phyloP scores from a whole-genome alignment of 2,888 invertebrate species.

The Chalcis sispes region DNA sequence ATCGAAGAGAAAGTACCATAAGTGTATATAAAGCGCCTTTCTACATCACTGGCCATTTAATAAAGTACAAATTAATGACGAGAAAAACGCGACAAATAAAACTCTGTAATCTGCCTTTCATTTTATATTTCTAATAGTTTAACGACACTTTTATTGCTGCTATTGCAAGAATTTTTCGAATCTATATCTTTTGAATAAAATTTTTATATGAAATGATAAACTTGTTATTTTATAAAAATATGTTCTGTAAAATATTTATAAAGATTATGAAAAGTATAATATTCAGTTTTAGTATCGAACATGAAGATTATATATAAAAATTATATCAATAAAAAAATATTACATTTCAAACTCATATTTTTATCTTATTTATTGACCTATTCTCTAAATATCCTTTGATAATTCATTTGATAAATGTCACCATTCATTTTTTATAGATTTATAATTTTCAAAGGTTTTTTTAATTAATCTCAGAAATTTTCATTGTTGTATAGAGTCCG shows the following conservation, averaged over 20 bases:
- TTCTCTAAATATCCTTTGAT: background rate
- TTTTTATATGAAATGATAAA: slow-evolving; percentile 35
- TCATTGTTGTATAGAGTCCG: background rate
- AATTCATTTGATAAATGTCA: background rate
- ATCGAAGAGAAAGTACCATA: background rate
- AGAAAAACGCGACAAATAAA: slow-evolving; percentile 25
- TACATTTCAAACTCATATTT: background rate
- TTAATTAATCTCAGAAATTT: background rate
- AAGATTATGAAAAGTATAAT: slow-evolving; percentile 17
- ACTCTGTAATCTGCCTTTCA: slow-evolving; percentile 23
- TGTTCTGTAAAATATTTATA: slow-evolving; percentile 44
- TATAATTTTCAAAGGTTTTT: background rate
- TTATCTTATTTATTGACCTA: background rate
- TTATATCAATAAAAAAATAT: slow-evolving; percentile 21
- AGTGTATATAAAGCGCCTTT: slow-evolving; percentile 26
- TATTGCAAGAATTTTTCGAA: slow-evolving; percentile 32
- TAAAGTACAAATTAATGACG: slow-evolving; percentile 45
- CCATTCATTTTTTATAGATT: background rate
- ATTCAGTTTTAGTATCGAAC: slow-evolving; percentile 29
- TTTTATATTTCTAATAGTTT: slow-evolving; percentile 30
- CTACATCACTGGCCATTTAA: slow-evolving; percentile 12
- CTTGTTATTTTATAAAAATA: slow-evolving; percentile 43
- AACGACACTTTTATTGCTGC: slow-evolving; percentile 23
- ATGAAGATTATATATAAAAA: slow-evolving; percentile 17
- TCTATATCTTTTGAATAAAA: slow-evolving; percentile 23